Percentiles rank a stretch among this genome's conserved stretches.
phyloP scores from a whole-genome alignment of 1,140 invertebrate species.

The Eriosoma lanigerum region DNA sequence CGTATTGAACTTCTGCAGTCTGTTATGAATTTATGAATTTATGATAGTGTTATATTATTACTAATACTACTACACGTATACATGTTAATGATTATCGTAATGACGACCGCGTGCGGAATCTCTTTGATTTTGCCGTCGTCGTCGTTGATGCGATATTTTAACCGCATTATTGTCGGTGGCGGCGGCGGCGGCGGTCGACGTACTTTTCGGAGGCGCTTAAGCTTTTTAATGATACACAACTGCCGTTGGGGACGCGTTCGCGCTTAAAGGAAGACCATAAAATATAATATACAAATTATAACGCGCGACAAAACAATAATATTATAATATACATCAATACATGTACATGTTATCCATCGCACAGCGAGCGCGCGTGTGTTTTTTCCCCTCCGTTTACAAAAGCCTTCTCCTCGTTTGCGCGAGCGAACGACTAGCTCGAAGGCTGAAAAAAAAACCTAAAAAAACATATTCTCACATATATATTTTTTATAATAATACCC shows the following conservation, averaged over 20 bases:
- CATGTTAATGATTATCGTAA: too few relatives aligned
- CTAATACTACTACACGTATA: too few relatives aligned
- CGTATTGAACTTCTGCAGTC: too few relatives aligned
- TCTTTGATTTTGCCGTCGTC: slow-evolving; percentile 13
- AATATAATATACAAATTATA: background rate
- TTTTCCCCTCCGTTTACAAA: background rate
- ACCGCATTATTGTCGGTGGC: too few relatives aligned
- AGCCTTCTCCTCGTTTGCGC: background rate
- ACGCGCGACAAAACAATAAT: background rate
- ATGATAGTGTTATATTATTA: too few relatives aligned
- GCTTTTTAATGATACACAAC: slow-evolving; percentile 27
- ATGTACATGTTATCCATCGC: too few relatives aligned
- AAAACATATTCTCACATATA: background rate
- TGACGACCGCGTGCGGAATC: background rate
- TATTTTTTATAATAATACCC: background rate
- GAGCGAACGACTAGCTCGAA: background rate
- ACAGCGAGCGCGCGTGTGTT: too few relatives aligned
- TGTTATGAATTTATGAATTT: too few relatives aligned
- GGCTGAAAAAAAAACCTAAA: background rate
- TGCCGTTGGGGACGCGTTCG: background rate
- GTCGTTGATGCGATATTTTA: background rate
- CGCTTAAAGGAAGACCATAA: background rate
- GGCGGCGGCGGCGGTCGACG: background rate
- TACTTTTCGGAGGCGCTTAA: slow-evolving; percentile 3
- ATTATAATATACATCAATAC: background rate